Conservation (phyloP, 1,140 invertebrate genomes). For the Zaprionus inermis region DNA sequence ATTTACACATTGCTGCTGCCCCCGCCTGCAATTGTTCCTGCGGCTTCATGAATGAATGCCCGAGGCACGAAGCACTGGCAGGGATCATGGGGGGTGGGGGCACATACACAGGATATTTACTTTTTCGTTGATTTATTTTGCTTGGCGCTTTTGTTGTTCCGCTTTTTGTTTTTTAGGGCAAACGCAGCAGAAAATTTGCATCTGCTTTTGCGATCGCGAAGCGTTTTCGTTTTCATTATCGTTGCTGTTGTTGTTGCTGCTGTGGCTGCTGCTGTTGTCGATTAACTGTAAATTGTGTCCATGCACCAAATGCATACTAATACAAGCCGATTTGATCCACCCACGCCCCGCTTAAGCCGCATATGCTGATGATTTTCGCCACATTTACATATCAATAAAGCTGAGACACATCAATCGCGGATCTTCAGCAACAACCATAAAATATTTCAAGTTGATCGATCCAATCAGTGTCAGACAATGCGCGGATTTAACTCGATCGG, state of each 20-base stretch:
- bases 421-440: conserved; percentile 54
- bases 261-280: background rate
- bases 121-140: conserved; percentile 77
- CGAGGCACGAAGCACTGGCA: background rate
- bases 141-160: conserved; percentile 38
- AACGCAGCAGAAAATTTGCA: conserved; percentile 68
- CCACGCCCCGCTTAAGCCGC: conserved; percentile 15
- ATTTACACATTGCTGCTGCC: conserved; percentile 64
- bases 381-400: conserved; percentile 62
- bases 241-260: background rate
- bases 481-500: conserved; percentile 2
- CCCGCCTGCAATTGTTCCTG: conserved; percentile 21
- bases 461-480: conserved; percentile 18
- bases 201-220: background rate
- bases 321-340: conserved; percentile 13
- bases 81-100: background rate
- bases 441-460: conserved; percentile 8
- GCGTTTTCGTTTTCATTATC: conserved; percentile 6
- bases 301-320: conserved; percentile 70
- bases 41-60: conserved; percentile 45
- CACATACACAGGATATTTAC: conserved; percentile 73
- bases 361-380: conserved; percentile 25
- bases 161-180: conserved; percentile 47
- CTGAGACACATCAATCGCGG: conserved; percentile 39
- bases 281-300: conserved; percentile 7